These are phyloP conservation scores for Aricia agestis DNA, from an alignment of 1,140 invertebrate species.

Conservation along the genomic window DNA sequence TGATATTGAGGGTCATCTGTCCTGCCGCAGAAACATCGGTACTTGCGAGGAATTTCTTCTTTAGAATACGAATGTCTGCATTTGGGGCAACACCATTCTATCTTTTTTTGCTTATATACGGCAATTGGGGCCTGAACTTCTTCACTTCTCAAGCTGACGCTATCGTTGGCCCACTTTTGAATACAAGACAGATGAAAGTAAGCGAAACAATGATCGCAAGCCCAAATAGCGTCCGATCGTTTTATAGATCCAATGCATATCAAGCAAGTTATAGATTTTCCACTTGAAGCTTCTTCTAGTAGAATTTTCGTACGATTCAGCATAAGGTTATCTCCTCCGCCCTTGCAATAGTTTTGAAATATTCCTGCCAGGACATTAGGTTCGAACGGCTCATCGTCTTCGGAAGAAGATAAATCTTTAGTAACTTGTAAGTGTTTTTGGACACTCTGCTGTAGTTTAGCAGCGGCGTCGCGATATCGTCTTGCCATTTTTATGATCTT, in stretches of 20 bases:
- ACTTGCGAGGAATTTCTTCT: slow-evolving; percentile 84
- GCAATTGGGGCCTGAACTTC: slow-evolving; percentile 71
- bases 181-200: slow-evolving; percentile 94
- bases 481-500: slow-evolving; percentile 42
- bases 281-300: slow-evolving; percentile 85
- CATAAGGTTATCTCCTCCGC: slow-evolving; percentile 54
- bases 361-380: slow-evolving; percentile 53
- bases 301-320: slow-evolving; percentile 79
- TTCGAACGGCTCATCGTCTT: slow-evolving; percentile 65
- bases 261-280: slow-evolving; percentile 89
- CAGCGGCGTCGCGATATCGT: slow-evolving; percentile 61
- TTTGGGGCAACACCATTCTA: slow-evolving; percentile 89
- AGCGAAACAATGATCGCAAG: slow-evolving; percentile 85
- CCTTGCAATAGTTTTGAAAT: slow-evolving; percentile 56
- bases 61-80: slow-evolving; percentile 89
- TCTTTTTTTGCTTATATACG: slow-evolving; percentile 69
- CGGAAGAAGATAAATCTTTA: slow-evolving; percentile 62
- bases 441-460: slow-evolving; percentile 63
- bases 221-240: slow-evolving; percentile 90
- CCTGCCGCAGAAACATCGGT: slow-evolving; percentile 93
- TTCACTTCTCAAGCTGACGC: slow-evolving; percentile 83
- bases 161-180: slow-evolving; percentile 94
- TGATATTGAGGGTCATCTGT: slow-evolving; percentile 85
- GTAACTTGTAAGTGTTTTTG: slow-evolving; percentile 62
- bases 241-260: slow-evolving; percentile 95